Evolutionary conservation across 1,140 invertebrate genomes (phyloP).

Genomic region (Rhagoletis zephyria): DNA sequence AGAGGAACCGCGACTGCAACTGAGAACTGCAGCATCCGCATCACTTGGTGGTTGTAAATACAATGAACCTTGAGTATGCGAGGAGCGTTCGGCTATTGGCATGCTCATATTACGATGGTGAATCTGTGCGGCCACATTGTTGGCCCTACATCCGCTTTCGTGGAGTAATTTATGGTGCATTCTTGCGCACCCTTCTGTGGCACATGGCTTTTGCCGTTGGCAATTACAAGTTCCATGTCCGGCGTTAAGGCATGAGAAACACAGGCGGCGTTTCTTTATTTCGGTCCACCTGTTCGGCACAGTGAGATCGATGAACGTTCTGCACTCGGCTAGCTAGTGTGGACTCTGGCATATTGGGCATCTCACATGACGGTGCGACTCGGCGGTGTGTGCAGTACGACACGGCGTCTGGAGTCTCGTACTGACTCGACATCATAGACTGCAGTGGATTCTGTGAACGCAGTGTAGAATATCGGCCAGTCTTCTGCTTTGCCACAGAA

Average conservation of each 20-base stretch:
- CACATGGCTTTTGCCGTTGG: not conserved
- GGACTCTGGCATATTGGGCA: not conserved
- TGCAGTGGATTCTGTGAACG: conserved; percentile 28
- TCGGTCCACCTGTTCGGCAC: not conserved
- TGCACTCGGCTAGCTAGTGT: not conserved
- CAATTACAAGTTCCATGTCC: not conserved
- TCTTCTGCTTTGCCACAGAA: conserved; percentile 46
- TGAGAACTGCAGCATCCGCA: not conserved
- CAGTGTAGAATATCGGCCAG: conserved; percentile 53
- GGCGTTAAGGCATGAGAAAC: not conserved
- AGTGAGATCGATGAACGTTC: not conserved
- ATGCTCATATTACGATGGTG: too few species aligned
- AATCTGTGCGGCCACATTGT: too few species aligned
- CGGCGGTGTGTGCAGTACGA: not conserved
- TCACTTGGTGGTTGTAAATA: not conserved
- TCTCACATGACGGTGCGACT: not conserved
- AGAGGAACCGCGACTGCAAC: not conserved
- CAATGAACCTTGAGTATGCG: not conserved
- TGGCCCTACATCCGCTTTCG: too few species aligned
- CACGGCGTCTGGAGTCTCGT: too few species aligned
- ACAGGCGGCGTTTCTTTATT: not conserved
- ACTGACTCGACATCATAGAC: not conserved
- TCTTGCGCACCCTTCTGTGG: not conserved
- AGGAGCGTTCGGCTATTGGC: too few species aligned
- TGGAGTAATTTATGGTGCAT: not conserved